Conservation (phyloP, 2,113 vertebrate genomes). For the Gavialis gangeticus region DNA sequence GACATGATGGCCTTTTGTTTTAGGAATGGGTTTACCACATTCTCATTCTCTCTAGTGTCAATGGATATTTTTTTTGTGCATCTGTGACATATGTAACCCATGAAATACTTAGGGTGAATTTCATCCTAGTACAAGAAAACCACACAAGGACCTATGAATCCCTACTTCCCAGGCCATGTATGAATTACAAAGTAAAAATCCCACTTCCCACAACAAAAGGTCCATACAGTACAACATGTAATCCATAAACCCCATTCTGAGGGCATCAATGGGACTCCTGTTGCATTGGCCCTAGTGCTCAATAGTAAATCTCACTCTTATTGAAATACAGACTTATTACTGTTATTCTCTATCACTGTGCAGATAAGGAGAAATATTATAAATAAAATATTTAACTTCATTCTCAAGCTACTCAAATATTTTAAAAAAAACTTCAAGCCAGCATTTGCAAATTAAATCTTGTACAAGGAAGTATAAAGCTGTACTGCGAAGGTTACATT, state of each 20-base stretch:
- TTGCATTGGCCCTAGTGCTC: too few species aligned
- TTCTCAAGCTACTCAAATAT: neutral
- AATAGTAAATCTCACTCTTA: neutral
- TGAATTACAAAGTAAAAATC: too few species aligned
- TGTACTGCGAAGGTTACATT: rapidly evolving
- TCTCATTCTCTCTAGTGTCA: neutral
- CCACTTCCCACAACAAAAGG: too few species aligned
- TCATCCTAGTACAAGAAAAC: neutral
- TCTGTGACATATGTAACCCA: rapidly evolving
- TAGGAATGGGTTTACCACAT: neutral
- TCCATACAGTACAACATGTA: too few species aligned
- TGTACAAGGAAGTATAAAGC: neutral
- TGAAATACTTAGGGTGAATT: rapidly evolving
- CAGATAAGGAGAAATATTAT: rapidly evolving
- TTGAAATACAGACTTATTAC: rapidly evolving
- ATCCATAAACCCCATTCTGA: too few species aligned
- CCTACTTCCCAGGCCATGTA: rapidly evolving
- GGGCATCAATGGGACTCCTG: too few species aligned
- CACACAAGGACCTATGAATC: neutral
- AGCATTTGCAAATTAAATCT: rapidly evolving
- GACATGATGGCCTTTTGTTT: neutral
- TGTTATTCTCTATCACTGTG: rapidly evolving
- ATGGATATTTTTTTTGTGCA: neutral
- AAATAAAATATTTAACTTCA: neutral
- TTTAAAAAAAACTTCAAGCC: rapidly evolving